A percentile compares a stretch with the other conserved stretches of the same genome.
Conservation (phyloP, 2,888 invertebrate species). For the Baronia brevicornis region DNA sequence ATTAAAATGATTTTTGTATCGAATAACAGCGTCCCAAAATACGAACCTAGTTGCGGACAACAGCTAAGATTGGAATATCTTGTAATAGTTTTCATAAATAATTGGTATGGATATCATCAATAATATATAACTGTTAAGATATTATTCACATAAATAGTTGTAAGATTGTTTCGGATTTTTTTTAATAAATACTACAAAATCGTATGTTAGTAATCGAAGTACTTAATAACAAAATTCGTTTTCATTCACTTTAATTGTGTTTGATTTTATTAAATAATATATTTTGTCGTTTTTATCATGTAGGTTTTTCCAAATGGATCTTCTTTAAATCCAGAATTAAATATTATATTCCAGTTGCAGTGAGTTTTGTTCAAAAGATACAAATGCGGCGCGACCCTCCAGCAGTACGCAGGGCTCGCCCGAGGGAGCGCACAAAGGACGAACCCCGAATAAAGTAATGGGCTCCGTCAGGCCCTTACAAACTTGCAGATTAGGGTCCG, state of each 20-base stretch:
- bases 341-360: conserved; percentile 6
- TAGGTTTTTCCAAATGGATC: not conserved
- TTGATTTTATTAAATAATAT: conserved; percentile 1
- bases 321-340: conserved; percentile 6
- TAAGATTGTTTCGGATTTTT: not conserved
- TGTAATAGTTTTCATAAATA: too few relatives aligned
- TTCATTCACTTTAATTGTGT: too few relatives aligned
- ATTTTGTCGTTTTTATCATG: not conserved
- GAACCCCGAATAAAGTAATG: conserved; percentile 50
- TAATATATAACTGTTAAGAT: too few relatives aligned
- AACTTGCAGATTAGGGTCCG: conserved; percentile 50
- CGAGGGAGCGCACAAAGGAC: conserved; percentile 58
- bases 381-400: conserved; percentile 55
- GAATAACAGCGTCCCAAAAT: too few relatives aligned
- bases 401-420: conserved; percentile 29
- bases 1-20: too few relatives aligned
- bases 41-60: too few relatives aligned
- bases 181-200: too few relatives aligned
- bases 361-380: conserved; percentile 25
- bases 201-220: too few relatives aligned
- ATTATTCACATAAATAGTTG: not conserved
- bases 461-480: conserved; percentile 46
- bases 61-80: too few relatives aligned
- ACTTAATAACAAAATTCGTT: too few relatives aligned
- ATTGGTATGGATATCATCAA: too few relatives aligned